These are phyloP conservation scores for Lepidothrix coronata DNA, from an alignment of 2,113 vertebrate species.

Conservation along the genomic window DNA sequence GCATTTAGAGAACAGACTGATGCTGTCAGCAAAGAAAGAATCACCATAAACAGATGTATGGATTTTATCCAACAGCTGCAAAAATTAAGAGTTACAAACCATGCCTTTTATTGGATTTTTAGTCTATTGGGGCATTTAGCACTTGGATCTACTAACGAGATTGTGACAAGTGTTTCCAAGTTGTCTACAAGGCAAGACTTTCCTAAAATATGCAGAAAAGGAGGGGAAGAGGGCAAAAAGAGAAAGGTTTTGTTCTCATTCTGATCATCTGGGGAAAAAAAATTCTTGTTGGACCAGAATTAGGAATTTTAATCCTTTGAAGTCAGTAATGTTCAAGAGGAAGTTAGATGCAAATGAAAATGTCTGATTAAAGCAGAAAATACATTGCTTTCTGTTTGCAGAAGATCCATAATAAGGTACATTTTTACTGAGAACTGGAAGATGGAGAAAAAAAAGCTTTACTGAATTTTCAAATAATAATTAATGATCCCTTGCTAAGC, in stretches of 20 bases:
- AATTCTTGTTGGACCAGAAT: background rate
- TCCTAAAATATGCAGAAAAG: background rate
- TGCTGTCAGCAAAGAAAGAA: constrained; percentile 39
- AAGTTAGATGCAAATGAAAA: background rate
- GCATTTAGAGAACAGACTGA: background rate
- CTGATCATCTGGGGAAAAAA: background rate
- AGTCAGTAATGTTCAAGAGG: background rate
- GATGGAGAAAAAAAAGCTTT: background rate
- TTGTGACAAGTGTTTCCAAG: background rate
- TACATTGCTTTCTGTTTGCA: background rate
- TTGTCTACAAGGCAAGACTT: background rate
- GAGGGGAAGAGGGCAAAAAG: background rate
- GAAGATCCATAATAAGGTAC: background rate
- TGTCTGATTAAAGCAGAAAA: background rate
- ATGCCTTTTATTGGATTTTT: background rate
- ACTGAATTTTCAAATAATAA: background rate
- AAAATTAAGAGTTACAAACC: constrained; percentile 61
- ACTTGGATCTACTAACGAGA: background rate
- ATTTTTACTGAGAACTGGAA: background rate
- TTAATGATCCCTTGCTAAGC: background rate
- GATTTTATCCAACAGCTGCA: constrained; percentile 61
- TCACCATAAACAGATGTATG: constrained; percentile 27
- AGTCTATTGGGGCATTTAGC: background rate
- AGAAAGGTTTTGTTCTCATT: background rate
- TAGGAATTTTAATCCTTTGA: background rate